phyloP scores from a whole-genome alignment of 2,113 vertebrate species.

The Oostethus manadensis region DNA sequence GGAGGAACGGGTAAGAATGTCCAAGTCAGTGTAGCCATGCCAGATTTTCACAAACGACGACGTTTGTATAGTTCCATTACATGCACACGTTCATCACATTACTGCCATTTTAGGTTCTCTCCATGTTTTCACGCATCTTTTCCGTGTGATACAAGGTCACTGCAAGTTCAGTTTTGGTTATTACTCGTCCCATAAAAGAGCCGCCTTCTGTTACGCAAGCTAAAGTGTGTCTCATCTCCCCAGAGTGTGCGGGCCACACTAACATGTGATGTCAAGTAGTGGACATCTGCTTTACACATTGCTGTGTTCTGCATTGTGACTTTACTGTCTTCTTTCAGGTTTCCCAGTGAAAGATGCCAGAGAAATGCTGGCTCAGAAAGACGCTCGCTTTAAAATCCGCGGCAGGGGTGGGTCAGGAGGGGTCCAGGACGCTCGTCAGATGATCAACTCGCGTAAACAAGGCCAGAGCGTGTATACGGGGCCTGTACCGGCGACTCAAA shows the following conservation, averaged over 20 bases:
- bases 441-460: conserved; percentile 91
- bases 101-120: too few relatives aligned
- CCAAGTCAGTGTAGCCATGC: background rate
- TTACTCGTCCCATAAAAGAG: too few relatives aligned
- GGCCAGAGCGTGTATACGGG: conserved; percentile 35
- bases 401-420: conserved; percentile 68
- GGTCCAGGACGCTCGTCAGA: conserved; percentile 88
- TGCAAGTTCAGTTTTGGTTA: too few relatives aligned
- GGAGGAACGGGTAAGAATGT: conserved; percentile 45
- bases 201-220: too few relatives aligned
- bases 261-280: too few relatives aligned
- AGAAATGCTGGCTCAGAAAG: conserved; percentile 88
- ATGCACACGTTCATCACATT: too few relatives aligned
- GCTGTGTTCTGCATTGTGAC: background rate
- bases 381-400: conserved; percentile 89
- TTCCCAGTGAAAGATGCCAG: conserved; percentile 85
- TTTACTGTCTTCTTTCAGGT: conserved; percentile 21
- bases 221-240: too few relatives aligned
- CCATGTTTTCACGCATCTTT: too few relatives aligned
- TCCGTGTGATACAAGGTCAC: too few relatives aligned
- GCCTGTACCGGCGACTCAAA: conserved; percentile 29
- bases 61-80: too few relatives aligned
- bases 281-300: background rate
- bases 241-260: too few relatives aligned
- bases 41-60: too few relatives aligned